Evolutionary conservation across 2,113 vertebrate genomes (phyloP).

Genomic region (Apodemus speciosus): DNA sequence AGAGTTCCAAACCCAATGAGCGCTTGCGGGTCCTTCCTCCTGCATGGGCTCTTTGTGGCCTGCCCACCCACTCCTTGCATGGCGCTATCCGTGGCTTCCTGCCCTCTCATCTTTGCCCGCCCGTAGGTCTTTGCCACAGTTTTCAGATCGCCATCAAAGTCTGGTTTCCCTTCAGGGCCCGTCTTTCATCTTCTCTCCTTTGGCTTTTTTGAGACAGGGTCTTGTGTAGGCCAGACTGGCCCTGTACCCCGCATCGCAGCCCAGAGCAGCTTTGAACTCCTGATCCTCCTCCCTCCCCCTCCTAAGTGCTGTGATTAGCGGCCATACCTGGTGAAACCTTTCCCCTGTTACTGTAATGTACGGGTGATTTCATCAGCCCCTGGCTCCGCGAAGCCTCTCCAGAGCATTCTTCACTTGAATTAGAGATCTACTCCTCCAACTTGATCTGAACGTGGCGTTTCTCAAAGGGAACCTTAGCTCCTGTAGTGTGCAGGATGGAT

Average conservation of each 20-base stretch:
- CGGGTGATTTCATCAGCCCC: neutral
- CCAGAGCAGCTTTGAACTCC: neutral
- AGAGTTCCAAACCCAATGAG: neutral
- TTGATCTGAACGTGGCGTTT: neutral
- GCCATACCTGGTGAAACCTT: neutral
- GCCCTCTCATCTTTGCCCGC: neutral
- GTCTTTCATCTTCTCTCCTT: neutral
- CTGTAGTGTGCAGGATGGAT: neutral
- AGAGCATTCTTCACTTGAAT: neutral
- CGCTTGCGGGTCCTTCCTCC: neutral
- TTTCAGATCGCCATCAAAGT: neutral
- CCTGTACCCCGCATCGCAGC: neutral
- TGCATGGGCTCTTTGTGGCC: neutral
- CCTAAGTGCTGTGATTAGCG: too few relatives aligned
- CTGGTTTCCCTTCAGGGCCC: neutral
- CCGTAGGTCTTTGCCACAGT: neutral
- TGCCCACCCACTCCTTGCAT: neutral
- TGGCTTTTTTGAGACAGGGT: neutral
- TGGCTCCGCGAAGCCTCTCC: neutral
- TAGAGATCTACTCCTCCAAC: neutral
- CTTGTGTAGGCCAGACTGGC: neutral
- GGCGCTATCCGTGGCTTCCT: neutral
- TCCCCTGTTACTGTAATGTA: neutral
- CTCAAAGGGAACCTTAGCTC: neutral
- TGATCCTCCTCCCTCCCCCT: neutral